A percentile compares a stretch with the other conserved stretches of the same genome.
Evolutionary conservation across 2,888 invertebrate species (phyloP).

Genomic region (Cerastis leucographa): DNA sequence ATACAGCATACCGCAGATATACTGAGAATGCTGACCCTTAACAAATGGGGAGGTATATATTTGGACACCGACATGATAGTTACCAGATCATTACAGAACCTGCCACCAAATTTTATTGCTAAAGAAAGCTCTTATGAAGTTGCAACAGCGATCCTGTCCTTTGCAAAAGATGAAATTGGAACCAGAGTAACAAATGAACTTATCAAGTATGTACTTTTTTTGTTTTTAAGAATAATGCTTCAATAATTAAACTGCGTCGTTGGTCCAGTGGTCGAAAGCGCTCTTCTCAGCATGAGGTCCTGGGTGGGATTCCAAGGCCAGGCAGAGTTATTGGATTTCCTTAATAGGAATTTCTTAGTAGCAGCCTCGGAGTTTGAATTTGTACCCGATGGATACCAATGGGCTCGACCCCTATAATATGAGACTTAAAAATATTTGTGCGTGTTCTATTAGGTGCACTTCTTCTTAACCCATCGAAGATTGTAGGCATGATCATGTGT

Average conservation of each 20-base stretch:
- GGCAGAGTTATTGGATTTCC: background rate
- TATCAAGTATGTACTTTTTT: conserved; percentile 26
- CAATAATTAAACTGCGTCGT: background rate
- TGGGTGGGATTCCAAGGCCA: background rate
- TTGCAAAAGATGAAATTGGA: conserved; percentile 73
- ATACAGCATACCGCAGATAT: conserved; percentile 91
- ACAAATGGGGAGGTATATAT: conserved; percentile 94
- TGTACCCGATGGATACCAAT: background rate
- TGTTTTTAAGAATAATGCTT: background rate
- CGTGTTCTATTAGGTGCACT: background rate
- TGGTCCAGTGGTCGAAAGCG: too few relatives aligned
- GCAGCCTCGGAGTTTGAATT: background rate
- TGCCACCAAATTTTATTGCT: conserved; percentile 90
- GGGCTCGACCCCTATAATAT: background rate
- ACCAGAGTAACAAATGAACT: conserved; percentile 25
- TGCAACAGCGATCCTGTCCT: conserved; percentile 72
- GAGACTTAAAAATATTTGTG: background rate
- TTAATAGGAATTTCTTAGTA: background rate
- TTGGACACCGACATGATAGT: conserved; percentile 93
- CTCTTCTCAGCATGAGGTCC: background rate
- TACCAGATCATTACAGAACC: conserved; percentile 87
- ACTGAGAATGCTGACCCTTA: conserved; percentile 91
- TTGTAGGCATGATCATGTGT: too few relatives aligned
- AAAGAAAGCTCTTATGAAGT: conserved; percentile 88
- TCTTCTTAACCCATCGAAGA: too few relatives aligned